These are phyloP conservation scores for Malurus splendens DNA, from an alignment of 2,797 vertebrate genomes.

Conservation along the genomic window DNA sequence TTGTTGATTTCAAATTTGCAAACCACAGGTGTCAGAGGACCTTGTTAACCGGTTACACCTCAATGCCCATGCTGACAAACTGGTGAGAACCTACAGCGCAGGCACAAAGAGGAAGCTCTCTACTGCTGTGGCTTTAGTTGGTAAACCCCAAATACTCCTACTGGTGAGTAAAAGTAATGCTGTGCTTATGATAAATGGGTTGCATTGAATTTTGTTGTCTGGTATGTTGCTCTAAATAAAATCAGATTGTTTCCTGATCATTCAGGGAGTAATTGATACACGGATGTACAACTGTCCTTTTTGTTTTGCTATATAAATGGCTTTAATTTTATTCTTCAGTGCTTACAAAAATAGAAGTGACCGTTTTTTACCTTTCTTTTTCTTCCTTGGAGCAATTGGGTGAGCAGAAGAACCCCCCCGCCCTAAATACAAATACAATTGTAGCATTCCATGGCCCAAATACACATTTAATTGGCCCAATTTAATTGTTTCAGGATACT, in stretches of 20 bases:
- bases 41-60: slow-evolving; percentile 59
- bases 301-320: neutral
- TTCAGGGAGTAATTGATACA: neutral
- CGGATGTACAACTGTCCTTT: neutral
- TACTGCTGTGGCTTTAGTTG: slow-evolving; percentile 69
- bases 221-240: neutral
- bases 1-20: neutral
- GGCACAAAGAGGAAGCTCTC: slow-evolving; percentile 73
- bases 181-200: neutral
- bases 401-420: neutral
- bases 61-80: slow-evolving; percentile 31
- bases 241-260: neutral
- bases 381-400: rapidly evolving
- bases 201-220: neutral
- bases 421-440: neutral
- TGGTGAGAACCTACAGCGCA: slow-evolving; percentile 66
- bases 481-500: neutral
- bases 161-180: slow-evolving; percentile 53
- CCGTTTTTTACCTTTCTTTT: rapidly evolving
- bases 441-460: neutral
- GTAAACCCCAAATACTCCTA: slow-evolving; percentile 69
- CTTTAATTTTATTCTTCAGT: neutral
- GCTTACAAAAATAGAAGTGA: neutral
- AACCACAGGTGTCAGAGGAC: slow-evolving; percentile 57
- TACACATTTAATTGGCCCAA: neutral